Percentiles rank a stretch among this genome's conserved stretches.
phyloP scores from a whole-genome alignment of 2,797 vertebrate species.

The Rhodeus uyekii region DNA sequence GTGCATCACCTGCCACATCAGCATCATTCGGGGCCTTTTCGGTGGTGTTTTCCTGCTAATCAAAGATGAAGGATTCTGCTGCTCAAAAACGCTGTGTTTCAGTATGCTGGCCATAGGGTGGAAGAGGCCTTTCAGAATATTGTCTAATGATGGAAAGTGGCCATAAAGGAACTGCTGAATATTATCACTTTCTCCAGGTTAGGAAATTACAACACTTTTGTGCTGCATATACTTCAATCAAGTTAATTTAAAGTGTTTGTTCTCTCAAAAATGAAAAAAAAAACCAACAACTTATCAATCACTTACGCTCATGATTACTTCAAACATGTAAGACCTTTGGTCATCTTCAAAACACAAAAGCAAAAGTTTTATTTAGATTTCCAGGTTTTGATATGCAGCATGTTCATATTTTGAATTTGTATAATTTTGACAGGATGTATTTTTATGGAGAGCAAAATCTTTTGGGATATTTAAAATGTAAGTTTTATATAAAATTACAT shows the following conservation, averaged over 20 bases:
- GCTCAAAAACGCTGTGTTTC: neutral
- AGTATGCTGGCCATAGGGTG: neutral
- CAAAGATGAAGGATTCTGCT: slow-evolving; percentile 26
- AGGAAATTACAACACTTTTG: neutral
- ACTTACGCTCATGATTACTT: neutral
- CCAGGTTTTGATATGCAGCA: too few relatives aligned
- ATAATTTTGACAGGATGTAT: too few relatives aligned
- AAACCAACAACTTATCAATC: too few relatives aligned
- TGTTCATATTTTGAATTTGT: too few relatives aligned
- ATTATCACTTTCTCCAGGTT: neutral
- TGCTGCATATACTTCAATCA: neutral
- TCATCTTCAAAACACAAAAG: neutral
- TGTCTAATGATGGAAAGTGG: neutral
- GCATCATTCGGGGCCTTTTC: slow-evolving; percentile 37
- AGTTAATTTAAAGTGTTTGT: neutral
- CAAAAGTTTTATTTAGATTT: too few relatives aligned
- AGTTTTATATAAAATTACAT: too few relatives aligned
- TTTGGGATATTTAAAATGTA: too few relatives aligned
- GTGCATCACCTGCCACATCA: slow-evolving; percentile 33
- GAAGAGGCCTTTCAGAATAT: neutral
- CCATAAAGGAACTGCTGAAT: slow-evolving; percentile 8
- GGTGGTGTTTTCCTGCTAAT: neutral
- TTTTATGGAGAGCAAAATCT: too few relatives aligned
- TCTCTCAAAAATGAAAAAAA: too few relatives aligned
- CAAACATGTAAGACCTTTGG: neutral